Conservation (phyloP, 1,140 invertebrate genomes). For the Helicoverpa armigera region DNA sequence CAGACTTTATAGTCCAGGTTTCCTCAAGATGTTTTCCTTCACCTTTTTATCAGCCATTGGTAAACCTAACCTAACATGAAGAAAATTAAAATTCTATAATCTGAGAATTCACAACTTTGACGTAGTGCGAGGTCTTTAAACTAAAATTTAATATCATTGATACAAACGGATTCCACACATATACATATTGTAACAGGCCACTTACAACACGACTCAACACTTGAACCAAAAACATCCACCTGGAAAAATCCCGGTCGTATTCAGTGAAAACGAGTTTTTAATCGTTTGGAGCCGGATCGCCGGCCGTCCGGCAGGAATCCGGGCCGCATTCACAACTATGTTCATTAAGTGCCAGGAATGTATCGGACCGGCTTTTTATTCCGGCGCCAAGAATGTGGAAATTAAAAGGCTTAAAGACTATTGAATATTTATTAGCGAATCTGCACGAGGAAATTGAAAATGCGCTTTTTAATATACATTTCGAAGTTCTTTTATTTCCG, state of each 20-base stretch:
- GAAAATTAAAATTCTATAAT: too few relatives aligned
- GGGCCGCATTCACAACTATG: conserved; percentile 15
- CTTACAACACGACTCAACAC: neutral
- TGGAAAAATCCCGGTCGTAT: neutral
- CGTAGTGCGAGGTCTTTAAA: too few relatives aligned
- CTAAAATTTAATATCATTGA: too few relatives aligned
- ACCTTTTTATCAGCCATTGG: too few relatives aligned
- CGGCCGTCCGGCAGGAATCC: conserved; percentile 18
- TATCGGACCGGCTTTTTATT: conserved; percentile 11
- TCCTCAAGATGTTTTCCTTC: too few relatives aligned
- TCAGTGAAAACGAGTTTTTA: conserved; percentile 22
- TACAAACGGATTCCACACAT: too few relatives aligned
- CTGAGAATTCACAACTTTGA: too few relatives aligned
- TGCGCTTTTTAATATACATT: neutral
- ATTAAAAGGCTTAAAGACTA: conserved; percentile 22
- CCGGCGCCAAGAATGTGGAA: conserved; percentile 1
- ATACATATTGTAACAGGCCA: neutral
- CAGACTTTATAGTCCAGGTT: too few relatives aligned
- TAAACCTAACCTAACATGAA: too few relatives aligned
- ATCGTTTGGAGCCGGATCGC: neutral
- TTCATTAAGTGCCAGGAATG: conserved; percentile 30
- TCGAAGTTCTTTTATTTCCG: too few relatives aligned
- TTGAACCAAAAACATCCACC: neutral
- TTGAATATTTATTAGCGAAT: conserved; percentile 12
- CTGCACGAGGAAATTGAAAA: neutral